A percentile compares a stretch with the other conserved stretches of the same genome.
phyloP scores from a whole-genome alignment of 1,140 invertebrate species.

The Drosophila watanabei region DNA sequence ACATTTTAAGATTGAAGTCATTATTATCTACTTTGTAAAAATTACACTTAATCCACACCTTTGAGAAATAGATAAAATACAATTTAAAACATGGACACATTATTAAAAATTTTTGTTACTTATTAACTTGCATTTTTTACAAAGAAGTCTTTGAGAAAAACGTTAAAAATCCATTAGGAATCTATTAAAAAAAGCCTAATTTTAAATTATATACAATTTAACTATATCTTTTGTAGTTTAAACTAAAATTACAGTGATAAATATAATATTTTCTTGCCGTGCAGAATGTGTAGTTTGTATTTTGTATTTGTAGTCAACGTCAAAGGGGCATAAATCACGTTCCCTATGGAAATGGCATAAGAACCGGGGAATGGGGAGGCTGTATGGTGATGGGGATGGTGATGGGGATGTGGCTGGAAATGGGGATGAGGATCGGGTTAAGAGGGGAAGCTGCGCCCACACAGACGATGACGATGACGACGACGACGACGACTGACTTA shows the following conservation, averaged over 20 bases:
- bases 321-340: constrained; percentile 77
- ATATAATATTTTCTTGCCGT: constrained; percentile 16
- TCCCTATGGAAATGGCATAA: constrained; percentile 5
- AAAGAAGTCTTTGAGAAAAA: neutral
- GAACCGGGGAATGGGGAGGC: constrained; percentile 1
- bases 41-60: no score
- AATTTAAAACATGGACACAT: neutral
- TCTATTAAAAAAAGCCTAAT: neutral
- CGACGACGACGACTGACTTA: constrained; percentile 59
- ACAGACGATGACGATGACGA: constrained; percentile 29
- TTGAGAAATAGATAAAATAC: neutral
- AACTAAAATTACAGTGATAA: neutral
- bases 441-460: constrained; percentile 50
- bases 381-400: neutral
- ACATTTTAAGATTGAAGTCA: no score
- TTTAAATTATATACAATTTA: neutral
- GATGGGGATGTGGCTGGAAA: neutral
- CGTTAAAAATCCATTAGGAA: neutral
- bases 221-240: neutral
- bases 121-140: neutral
- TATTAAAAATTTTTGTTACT: neutral
- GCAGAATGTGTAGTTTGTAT: constrained; percentile 32
- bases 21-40: no score
- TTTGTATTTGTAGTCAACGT: constrained; percentile 57
- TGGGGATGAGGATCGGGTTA: neutral